Percentiles rank a stretch among this genome's conserved stretches.
Conservation (phyloP, 2,797 vertebrate genomes). For the Danio jaintianensis region DNA sequence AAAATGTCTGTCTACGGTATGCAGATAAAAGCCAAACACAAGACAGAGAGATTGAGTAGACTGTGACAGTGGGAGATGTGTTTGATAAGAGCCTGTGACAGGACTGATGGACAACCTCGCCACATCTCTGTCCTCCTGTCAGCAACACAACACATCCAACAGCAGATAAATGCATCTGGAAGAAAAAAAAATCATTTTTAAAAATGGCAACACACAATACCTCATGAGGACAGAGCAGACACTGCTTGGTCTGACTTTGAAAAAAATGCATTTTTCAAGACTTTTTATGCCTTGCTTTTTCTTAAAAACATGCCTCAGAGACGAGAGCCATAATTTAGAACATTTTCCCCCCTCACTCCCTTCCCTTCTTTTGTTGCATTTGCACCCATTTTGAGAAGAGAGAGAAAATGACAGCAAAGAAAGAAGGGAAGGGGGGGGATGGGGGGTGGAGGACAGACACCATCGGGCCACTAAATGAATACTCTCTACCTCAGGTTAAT, state of each 20-base stretch:
- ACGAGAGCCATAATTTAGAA: background rate
- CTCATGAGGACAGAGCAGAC: conserved; percentile 62
- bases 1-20: background rate
- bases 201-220: conserved; percentile 57
- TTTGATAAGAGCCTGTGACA: conserved; percentile 4
- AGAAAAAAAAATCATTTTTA: conserved; percentile 55
- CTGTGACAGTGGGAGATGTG: background rate
- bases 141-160: conserved; percentile 47
- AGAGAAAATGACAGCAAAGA: conserved; percentile 61
- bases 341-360: background rate
- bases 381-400: conserved; percentile 49
- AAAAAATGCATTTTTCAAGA: conserved; percentile 23
- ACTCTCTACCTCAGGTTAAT: conserved; percentile 70
- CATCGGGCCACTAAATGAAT: conserved; percentile 57
- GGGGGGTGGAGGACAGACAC: conserved; percentile 2
- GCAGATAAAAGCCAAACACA: background rate
- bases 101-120: background rate
- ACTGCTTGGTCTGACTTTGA: conserved; percentile 19
- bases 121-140: conserved; percentile 45
- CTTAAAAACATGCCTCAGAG: conserved; percentile 59
- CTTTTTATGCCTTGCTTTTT: conserved; percentile 60
- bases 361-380: conserved; percentile 4
- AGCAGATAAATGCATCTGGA: conserved; percentile 63
- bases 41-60: background rate
- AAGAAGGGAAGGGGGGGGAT: too few relatives aligned